phyloP scores from a whole-genome alignment of 2,113 vertebrate genomes.

The Haemorhous mexicanus region DNA sequence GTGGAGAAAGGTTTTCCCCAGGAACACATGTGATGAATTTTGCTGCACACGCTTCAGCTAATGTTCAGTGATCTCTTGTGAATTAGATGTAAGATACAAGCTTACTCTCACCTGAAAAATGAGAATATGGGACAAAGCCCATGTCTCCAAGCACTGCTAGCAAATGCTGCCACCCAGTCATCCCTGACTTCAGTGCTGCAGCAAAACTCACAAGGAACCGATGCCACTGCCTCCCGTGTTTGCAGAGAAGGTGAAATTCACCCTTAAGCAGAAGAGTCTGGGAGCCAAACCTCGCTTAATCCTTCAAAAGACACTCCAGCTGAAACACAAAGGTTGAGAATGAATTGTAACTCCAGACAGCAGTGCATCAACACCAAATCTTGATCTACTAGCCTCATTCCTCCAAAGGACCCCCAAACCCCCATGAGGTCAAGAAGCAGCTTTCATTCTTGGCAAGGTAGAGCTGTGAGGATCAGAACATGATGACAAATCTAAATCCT shows the following conservation, averaged over 20 bases:
- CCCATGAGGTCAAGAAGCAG: not conserved
- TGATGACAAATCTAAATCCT: slow-evolving; percentile 10
- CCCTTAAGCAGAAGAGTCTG: not conserved
- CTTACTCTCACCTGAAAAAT: not conserved
- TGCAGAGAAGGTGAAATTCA: not conserved
- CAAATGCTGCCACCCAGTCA: not conserved
- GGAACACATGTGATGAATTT: not conserved
- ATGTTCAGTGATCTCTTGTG: not conserved
- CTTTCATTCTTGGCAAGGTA: not conserved
- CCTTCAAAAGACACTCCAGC: not conserved
- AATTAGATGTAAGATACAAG: not conserved
- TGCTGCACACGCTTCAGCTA: not conserved
- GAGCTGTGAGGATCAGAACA: not conserved
- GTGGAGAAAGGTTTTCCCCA: not conserved
- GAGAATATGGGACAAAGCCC: not conserved
- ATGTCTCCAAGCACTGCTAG: not conserved
- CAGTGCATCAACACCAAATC: not conserved
- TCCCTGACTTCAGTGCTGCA: not conserved
- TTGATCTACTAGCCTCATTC: not conserved
- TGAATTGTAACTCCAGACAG: not conserved
- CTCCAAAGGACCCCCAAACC: not conserved
- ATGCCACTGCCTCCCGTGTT: not conserved
- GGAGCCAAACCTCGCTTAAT: not conserved
- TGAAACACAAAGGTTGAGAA: rapidly evolving
- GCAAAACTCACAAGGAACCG: not conserved